Base-by-base conservation (phyloP, 2,113 vertebrate genomes). In the Trichechus manatus region DNA sequence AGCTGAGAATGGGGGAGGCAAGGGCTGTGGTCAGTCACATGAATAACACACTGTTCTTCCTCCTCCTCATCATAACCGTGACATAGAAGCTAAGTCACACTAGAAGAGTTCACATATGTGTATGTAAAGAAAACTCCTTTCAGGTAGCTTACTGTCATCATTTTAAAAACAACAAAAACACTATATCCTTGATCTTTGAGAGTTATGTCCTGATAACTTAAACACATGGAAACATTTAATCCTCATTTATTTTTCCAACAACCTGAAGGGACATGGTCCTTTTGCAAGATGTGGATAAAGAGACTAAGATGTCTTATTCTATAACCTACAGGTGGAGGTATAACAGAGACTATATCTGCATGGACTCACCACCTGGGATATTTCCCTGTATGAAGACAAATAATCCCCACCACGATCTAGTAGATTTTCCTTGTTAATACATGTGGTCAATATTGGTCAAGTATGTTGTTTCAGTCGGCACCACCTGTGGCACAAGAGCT, bases 1-100 rank as follows among this genome's bases (percentile, higher is more conserved):
- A 19, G 6, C n/a, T 83, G 9, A 1, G 17, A 6, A 5, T 3
- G 11, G 15, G 6, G 4, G 53, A 56, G 15, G 14, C 29, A 19
- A 0, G 14, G 2, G 56, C 6, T 66, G 8, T 7, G 53, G 3
- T 36, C 7, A 36, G 6, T 27, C 15, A 0, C 20, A 56, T 23
- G 10, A 0, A 23, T 15, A 20, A n/a, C 5, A 39, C 25, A 74
- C 53, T 17, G 2, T 20, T 5, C 29, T 0, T 75, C 8, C 33
- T 23, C 15, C 5, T 25, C 27, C 44, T 50, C 3, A 13, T 3
- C 36, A 27, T 23, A 64, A 10, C 14, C 9, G 0, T 13, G 1
- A 22, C 31, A 42, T 44, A 14, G 5, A 39, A 68, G 17, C 10
- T 22, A 42, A 33, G 25, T 50, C 5, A 22, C 56, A 63, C 27